Evolutionary conservation across 2,113 vertebrate genomes (phyloP), one percentile per base, ranked within the genome.

Genomic region (Cephalophus harveyi): DNA sequence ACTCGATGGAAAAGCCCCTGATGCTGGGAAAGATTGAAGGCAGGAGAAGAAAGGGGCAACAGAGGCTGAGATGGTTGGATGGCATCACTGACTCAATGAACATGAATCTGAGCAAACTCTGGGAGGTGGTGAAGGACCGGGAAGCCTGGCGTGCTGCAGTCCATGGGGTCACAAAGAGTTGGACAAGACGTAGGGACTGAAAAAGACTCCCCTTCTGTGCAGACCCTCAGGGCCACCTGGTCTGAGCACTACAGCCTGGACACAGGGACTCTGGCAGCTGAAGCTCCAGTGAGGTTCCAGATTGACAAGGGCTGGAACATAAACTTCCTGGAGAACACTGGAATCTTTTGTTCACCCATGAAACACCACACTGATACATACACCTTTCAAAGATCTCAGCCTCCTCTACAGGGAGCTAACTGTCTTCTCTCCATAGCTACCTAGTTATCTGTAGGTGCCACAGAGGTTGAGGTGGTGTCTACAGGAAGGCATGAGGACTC

Each of bases 161-260:
- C 40, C 71, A 76, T 43, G 40, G 71, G 71, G 71, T 43, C 3
- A 7, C 71, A 76, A 27, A 76, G 23, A 43, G 40, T 7, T 43
- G 40, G 40, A 76, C 40, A 43, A 43, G 23, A 76, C 40, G 27
- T 25, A 76, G 36, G 0, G 6, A 76, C 23, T 27, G 13, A 76
- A 76, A 23, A 76, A 27, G 95, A 96, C 64, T 64, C 13, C 97
- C 76, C 86, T 57, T 96, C 97, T 96, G 85, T 94, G 94, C 6
- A 62, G 97, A 98, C 97, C 90, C 87, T 89, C 83, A 78, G 94
- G 96, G 90, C 96, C 97, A 97, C 98, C 97, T 95, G 95, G 95
- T 98, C 93, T 90, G 97, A 97, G 95, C 67, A 94, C 97, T 85
- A 83, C 78, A 74, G 91, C 98, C 88, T 96, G 95, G 97, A 96